phyloP scores from a whole-genome alignment of 2,113 vertebrate species.

The Cardinalis cardinalis region DNA sequence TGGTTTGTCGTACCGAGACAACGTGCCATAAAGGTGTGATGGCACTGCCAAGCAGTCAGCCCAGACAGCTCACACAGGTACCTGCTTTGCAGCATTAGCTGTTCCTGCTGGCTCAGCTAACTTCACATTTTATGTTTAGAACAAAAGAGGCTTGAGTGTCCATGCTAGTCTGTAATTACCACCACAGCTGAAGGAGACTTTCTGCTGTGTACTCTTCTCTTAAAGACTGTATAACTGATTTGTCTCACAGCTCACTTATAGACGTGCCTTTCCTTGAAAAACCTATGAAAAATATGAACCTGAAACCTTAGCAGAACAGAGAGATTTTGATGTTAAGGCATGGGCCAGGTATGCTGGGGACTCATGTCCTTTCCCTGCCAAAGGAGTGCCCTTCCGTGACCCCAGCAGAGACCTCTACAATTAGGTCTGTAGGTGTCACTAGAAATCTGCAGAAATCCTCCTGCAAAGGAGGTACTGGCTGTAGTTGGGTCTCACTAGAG shows the following conservation, averaged over 20 bases:
- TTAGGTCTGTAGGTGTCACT: not conserved
- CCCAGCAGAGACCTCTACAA: not conserved
- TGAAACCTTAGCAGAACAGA: not conserved
- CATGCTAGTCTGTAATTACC: not conserved
- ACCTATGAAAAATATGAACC: not conserved
- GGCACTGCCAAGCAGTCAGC: not conserved
- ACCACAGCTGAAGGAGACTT: not conserved
- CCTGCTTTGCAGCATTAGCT: not conserved
- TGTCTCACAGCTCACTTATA: not conserved
- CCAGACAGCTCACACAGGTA: not conserved
- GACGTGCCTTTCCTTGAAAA: not conserved
- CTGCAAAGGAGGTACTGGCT: not conserved
- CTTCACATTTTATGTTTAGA: not conserved
- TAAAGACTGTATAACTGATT: not conserved
- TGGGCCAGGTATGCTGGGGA: not conserved
- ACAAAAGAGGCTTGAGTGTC: not conserved
- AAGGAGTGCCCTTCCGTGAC: not conserved
- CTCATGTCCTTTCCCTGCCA: not conserved
- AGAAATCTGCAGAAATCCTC: not conserved
- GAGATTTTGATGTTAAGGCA: not conserved
- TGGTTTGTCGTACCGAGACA: not conserved
- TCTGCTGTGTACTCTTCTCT: not conserved
- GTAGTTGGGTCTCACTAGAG: not conserved
- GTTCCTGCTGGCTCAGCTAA: not conserved
- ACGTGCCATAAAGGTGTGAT: accelerated